Conservation (phyloP, 2,888 invertebrate genomes). For the Lasioglossum figueresi region DNA sequence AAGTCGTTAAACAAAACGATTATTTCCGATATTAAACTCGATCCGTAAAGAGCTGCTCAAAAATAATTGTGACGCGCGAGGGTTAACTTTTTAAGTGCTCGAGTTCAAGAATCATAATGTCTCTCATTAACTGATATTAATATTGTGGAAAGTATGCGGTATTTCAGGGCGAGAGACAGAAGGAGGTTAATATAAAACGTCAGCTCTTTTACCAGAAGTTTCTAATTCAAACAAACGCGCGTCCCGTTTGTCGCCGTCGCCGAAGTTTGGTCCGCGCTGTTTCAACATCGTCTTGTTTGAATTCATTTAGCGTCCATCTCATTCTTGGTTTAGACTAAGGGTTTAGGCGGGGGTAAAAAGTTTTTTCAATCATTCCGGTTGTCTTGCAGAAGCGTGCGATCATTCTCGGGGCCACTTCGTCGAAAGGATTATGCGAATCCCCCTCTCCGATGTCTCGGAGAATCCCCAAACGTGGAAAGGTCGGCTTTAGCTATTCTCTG, state of each 20-base stretch:
- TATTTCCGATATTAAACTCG: too few relatives aligned
- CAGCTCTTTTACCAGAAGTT: not conserved
- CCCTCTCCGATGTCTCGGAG: conserved; percentile 40
- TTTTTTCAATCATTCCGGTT: conserved; percentile 30
- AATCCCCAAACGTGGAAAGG: conserved; percentile 55
- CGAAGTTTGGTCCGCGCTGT: not conserved
- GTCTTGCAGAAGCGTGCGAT: conserved; percentile 29
- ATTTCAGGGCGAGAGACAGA: not conserved
- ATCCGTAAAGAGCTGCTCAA: too few relatives aligned
- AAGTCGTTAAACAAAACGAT: not conserved
- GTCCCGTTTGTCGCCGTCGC: not conserved
- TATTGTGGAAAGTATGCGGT: not conserved
- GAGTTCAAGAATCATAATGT: not conserved
- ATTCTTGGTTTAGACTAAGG: not conserved
- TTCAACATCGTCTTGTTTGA: not conserved
- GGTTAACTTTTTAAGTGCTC: not conserved
- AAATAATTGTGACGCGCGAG: not conserved
- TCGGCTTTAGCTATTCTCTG: conserved; percentile 65
- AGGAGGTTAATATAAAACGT: not conserved
- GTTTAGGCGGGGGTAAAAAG: not conserved
- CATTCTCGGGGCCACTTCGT: conserved; percentile 25
- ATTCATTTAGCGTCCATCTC: conserved; percentile 9
- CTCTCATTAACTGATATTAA: not conserved
- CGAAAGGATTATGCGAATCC: conserved; percentile 58
- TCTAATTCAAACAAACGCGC: conserved; percentile 7